Conservation (phyloP, 92 coral and sea anemone species). For the Plumapathes pennacea region DNA sequence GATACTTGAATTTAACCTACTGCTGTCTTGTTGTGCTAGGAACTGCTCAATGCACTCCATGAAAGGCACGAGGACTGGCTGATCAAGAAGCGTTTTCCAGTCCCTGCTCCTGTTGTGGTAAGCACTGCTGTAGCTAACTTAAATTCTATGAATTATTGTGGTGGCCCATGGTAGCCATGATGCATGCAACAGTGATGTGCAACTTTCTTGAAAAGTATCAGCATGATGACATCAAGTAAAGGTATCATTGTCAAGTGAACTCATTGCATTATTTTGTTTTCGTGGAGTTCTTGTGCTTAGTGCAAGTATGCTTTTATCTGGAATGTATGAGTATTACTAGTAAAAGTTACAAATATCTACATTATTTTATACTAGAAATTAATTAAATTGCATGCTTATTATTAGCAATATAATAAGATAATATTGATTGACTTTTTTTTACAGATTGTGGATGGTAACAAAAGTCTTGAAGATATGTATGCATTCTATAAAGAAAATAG, state of each 20-base stretch:
- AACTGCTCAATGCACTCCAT: slow-evolving; percentile 80
- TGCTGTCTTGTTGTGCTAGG: slow-evolving; percentile 30
- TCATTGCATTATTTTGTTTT: no score
- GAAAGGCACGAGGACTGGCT: slow-evolving; percentile 93
- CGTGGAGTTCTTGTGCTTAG: no score
- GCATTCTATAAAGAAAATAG: slow-evolving; percentile 69
- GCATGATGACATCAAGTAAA: no score
- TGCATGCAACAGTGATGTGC: no score
- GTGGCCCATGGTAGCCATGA: no score
- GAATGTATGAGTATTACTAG: no score
- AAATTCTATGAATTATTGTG: neutral
- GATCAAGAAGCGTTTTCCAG: slow-evolving; percentile 63
- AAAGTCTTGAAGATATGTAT: slow-evolving; percentile 79
- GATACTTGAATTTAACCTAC: neutral
- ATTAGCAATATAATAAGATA: no score
- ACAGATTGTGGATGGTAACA: slow-evolving; percentile 95
- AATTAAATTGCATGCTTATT: neutral
- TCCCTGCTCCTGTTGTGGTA: slow-evolving; percentile 95
- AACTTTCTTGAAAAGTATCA: no score
- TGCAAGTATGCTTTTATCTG: no score
- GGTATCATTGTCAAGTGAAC: no score
- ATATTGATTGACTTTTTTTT: slow-evolving; percentile 3
- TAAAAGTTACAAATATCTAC: no score
- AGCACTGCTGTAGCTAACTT: slow-evolving; percentile 22
- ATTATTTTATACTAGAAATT: neutral